Evolutionary conservation across 2,797 vertebrate genomes (phyloP), one percentile per base, ranked within the genome.

Genomic region (Tokudaia tokunoshimensis): DNA sequence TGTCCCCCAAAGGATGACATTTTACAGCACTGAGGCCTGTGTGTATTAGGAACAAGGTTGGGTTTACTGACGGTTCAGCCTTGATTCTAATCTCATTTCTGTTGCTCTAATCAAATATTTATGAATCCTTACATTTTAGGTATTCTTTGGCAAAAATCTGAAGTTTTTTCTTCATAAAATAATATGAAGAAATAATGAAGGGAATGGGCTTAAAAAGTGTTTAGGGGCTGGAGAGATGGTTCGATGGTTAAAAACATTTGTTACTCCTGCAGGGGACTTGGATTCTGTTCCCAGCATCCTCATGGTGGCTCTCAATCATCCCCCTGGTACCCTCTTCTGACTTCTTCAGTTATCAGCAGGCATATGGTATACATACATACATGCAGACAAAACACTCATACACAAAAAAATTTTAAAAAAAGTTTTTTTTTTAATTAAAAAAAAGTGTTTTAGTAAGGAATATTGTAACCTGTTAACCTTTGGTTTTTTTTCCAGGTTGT

Each of bases 401-500:
- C 44, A 85, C 10, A 84, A 31, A 41, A 37, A 57, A 59, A 9
- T 61, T 65, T 81, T 24, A 41, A 59, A 82, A 55, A 26, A 4
- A 57, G 1, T 67, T 14, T 26, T 63, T 67, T 31, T n/a, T 67
- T 67, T n/a, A 67, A 97, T 37, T 61, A 31, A 44, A n/a, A 67
- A 44, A 24, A 34, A 86, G 44, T 70, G 17, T 34, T 95, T 79
- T 14, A 1, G 9, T 61, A 96, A 97, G 17, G 70, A 92, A 92
- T 61, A 83, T 10, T 96, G 52, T 98, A 44, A 98, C 83, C 84
- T 75, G 76, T 55, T 84, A 29, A 70, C 94, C 29, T 81, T 97
- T 97, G 98, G 31, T 96, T 84, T 95, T 98, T 98, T 7, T 98
- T 67, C 24, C 15, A 99, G 99, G 75, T 98, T 99, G 29, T 99